These are phyloP conservation scores for Pipistrellus pipistrellus DNA, from an alignment of 2,797 vertebrate genomes.

Conservation along the genomic window DNA sequence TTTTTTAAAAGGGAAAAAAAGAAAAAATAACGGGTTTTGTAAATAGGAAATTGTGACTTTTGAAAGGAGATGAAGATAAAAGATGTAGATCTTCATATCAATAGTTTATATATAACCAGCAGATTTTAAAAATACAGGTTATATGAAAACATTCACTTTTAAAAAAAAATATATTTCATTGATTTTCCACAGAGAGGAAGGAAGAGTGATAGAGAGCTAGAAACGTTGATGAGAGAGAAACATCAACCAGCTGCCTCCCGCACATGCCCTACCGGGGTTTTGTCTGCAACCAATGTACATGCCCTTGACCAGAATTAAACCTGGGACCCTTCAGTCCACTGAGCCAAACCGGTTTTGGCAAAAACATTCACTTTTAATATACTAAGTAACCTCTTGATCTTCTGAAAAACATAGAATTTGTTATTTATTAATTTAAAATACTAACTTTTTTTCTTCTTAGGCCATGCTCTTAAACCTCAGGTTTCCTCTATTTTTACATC, in stretches of 20 bases:
- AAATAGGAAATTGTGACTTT: conserved; percentile 66
- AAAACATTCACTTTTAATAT: conserved; percentile 48
- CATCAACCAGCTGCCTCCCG: too few relatives aligned
- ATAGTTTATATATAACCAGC: neutral
- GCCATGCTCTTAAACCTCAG: conserved; percentile 99
- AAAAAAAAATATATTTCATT: neutral
- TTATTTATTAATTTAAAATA: conserved; percentile 68
- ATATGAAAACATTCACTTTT: conserved; percentile 34
- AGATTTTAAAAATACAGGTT: conserved; percentile 51
- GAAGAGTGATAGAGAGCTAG: too few relatives aligned
- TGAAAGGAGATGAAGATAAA: conserved; percentile 62
- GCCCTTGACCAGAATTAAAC: too few relatives aligned
- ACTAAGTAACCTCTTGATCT: conserved; percentile 38
- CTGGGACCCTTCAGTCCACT: too few relatives aligned
- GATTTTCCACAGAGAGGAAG: too few relatives aligned
- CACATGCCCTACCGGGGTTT: too few relatives aligned
- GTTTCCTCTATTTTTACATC: conserved; percentile 99
- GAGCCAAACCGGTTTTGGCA: too few relatives aligned
- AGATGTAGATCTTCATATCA: neutral
- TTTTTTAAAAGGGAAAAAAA: too few relatives aligned
- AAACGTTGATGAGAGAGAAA: too few relatives aligned
- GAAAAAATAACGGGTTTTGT: neutral
- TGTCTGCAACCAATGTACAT: too few relatives aligned
- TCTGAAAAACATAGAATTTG: conserved; percentile 39
- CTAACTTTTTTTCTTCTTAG: conserved; percentile 85